Evolutionary conservation across 2,113 vertebrate genomes (phyloP).

Genomic region (Archocentrus centrarchus): DNA sequence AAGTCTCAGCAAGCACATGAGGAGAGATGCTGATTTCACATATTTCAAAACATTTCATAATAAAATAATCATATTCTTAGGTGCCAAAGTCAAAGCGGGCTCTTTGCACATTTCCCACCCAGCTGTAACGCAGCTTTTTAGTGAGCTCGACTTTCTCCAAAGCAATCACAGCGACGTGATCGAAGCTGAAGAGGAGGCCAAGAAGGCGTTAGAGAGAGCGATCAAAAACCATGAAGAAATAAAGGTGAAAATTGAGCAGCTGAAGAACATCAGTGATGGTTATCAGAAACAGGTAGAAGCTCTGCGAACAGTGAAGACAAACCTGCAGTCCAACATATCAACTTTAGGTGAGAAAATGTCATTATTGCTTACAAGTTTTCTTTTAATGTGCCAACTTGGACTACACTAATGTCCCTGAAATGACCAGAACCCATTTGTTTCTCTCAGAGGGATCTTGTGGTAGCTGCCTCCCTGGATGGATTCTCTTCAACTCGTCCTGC

Average conservation of each 20-base stretch:
- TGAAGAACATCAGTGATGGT: constrained; percentile 8
- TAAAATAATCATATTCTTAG: constrained; percentile 19
- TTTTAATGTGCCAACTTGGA: background rate
- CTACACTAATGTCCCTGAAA: background rate
- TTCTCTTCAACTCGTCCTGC: constrained; percentile 43
- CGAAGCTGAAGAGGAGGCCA: constrained; percentile 24
- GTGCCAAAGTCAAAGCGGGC: constrained; percentile 3
- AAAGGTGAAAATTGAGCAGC: constrained; percentile 26
- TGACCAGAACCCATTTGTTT: constrained; percentile 3
- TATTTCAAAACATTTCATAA: background rate
- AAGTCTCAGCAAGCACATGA: background rate
- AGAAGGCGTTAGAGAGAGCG: background rate
- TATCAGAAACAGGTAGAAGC: constrained; percentile 34
- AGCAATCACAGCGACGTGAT: constrained; percentile 50
- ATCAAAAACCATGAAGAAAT: constrained; percentile 3
- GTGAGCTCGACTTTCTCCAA: constrained; percentile 38
- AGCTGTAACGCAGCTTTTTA: constrained; percentile 16
- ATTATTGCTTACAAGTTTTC: background rate
- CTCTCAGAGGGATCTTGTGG: constrained; percentile 51
- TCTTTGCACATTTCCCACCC: constrained; percentile 10
- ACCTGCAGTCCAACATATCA: constrained; percentile 31
- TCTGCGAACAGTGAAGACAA: constrained; percentile 40
- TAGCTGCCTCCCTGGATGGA: constrained; percentile 45
- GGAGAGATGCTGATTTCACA: background rate
- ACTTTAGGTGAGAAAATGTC: constrained; percentile 22